Base-by-base conservation (phyloP, 2,888 invertebrate genomes). In the Chorisops tibialis region DNA sequence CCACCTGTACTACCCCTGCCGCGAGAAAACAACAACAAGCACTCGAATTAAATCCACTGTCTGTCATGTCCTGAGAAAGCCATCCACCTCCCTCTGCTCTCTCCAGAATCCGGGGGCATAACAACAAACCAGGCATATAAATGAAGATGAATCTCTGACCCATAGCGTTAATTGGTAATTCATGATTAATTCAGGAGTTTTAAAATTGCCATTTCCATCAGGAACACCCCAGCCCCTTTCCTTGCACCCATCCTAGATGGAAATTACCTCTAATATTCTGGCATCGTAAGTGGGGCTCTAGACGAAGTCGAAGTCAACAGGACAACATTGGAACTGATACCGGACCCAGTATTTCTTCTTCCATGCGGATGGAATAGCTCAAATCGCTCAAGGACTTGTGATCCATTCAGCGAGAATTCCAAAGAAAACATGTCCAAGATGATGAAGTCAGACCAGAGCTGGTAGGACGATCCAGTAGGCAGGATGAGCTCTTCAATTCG, bases 151-250 rank as follows among this genome's bases (percentile, higher is more conserved):
- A 64, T 63, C 62, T 66, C 62, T 64, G 64, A 66, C 66, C 66
- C 62, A 63, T 64, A 59, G 66, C 65, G 66, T 67, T 67, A 67
- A 67, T 67, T 67, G 66, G 64, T 67, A 67, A 66, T 67, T 67
- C 67, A 67, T 67, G 67, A 67, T 67, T 67, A 67, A 67, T 67
- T 67, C 67, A 67, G 58, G 64, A 64, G 65, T 62, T 64, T 67
- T 66, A 66, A 67, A 67, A 67, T 63, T 65, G 66, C 66, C 64
- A 66, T 64, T 66, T 66, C 62, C 63, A 63, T 63, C 61, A 38
- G 19, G 12, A 39, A 9, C 3, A 4, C 14, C 45, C 30, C 11
- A 18, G 45, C 11, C 5, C 9, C 30, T 30, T 5, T 9, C 30
- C 30, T 30, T 9, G 30, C 9, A 5, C 5, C 9, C 30, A 9